Percentiles rank a stretch among this genome's conserved stretches.
Conservation (phyloP, 2,113 vertebrate genomes). For the Saccopteryx leptura region DNA sequence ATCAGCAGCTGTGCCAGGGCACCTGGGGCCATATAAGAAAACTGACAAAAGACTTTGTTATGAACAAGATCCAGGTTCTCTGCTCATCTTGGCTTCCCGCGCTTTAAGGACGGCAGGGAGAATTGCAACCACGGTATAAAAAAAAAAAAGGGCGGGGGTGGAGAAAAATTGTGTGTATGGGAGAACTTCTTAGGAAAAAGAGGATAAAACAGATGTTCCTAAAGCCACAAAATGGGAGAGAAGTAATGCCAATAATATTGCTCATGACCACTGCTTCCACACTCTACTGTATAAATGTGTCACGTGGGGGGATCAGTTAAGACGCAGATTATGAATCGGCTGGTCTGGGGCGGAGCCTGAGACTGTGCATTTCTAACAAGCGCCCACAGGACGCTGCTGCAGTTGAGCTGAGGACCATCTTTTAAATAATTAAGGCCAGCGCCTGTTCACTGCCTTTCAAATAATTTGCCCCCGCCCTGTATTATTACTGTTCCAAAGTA, state of each 20-base stretch:
- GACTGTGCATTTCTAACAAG: not conserved
- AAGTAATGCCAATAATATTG: not conserved
- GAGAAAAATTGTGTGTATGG: no score
- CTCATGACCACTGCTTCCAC: not conserved
- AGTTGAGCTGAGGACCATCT: not conserved
- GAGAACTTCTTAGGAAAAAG: not conserved
- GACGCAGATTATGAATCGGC: not conserved
- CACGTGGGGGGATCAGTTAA: accelerated
- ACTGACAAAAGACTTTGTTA: slow-evolving; percentile 79
- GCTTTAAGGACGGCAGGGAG: not conserved
- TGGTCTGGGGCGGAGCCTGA: not conserved
- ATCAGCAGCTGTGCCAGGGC: slow-evolving; percentile 81
- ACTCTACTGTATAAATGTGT: not conserved
- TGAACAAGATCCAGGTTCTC: slow-evolving; percentile 71
- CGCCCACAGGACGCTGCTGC: not conserved
- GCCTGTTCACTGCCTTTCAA: not conserved
- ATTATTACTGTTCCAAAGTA: not conserved
- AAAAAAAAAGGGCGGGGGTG: not conserved
- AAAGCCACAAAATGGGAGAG: not conserved
- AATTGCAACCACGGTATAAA: not conserved
- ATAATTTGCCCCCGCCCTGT: not conserved
- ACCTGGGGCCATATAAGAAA: slow-evolving; percentile 85
- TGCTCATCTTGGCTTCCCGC: slow-evolving; percentile 73
- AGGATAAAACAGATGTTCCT: slow-evolving; percentile 27
- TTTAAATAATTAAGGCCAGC: not conserved